These are phyloP conservation scores for Drosophila hydei DNA, from an alignment of 1,140 invertebrate species.

Conservation along the genomic window DNA sequence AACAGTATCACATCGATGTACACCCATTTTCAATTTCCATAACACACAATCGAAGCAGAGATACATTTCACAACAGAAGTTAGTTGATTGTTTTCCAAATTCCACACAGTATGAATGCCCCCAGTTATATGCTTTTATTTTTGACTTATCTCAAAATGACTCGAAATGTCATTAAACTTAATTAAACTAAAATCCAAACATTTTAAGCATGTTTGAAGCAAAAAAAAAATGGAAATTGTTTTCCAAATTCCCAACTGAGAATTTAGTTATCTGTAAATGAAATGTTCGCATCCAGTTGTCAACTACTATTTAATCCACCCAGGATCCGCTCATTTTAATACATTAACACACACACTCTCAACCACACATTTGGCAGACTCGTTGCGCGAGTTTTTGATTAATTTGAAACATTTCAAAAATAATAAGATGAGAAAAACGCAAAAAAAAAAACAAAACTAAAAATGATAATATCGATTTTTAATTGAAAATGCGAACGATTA, in stretches of 20 bases:
- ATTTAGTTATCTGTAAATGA: too few relatives aligned
- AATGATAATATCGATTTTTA: constrained; percentile 63
- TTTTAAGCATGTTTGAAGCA: constrained; percentile 3
- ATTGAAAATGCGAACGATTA: constrained; percentile 38
- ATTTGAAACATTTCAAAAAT: constrained; percentile 69
- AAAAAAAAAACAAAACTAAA: constrained; percentile 38
- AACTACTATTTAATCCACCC: constrained; percentile 5
- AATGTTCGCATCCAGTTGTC: constrained; percentile 20
- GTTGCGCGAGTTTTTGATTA: constrained; percentile 42
- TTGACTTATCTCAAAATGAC: constrained; percentile 10
- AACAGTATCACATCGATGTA: constrained; percentile 31
- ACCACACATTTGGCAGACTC: constrained; percentile 32
- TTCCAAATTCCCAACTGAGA: too few relatives aligned
- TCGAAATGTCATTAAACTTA: constrained; percentile 31
- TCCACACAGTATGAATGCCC: constrained; percentile 8
- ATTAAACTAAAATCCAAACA: constrained; percentile 9
- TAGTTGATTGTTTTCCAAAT: constrained; percentile 21
- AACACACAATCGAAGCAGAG: constrained; percentile 1
- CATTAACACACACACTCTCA: constrained; percentile 29
- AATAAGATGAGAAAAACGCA: constrained; percentile 54
- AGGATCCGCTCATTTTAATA: constrained; percentile 17
- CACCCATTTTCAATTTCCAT: constrained; percentile 14
- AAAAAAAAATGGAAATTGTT: not conserved
- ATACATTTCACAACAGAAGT: constrained; percentile 11
- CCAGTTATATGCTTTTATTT: constrained; percentile 14